These are phyloP conservation scores for Austrofundulus limnaeus DNA, from an alignment of 2,113 vertebrate species.

Conservation along the genomic window DNA sequence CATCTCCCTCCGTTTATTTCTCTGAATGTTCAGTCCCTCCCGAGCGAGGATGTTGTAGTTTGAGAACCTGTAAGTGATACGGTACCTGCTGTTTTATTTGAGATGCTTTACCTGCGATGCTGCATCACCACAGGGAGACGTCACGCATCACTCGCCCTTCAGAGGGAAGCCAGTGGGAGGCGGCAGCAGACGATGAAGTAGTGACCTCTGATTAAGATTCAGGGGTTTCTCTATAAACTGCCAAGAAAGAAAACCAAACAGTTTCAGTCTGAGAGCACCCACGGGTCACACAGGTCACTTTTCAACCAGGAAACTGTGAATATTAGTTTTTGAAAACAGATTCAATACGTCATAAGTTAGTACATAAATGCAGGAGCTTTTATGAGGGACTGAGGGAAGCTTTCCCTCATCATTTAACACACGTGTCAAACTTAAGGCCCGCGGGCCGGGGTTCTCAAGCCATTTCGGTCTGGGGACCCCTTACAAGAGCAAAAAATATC, in stretches of 20 bases:
- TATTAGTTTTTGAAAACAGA: neutral
- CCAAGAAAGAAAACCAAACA: conserved; percentile 1
- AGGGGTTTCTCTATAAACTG: neutral
- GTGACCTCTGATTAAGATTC: neutral
- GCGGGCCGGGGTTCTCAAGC: too few species aligned
- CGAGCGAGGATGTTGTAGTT: neutral
- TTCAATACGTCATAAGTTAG: too few species aligned
- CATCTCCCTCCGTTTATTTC: conserved; percentile 19
- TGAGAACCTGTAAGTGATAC: neutral
- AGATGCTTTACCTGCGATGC: conserved; percentile 1
- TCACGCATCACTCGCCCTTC: too few species aligned
- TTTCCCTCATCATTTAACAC: too few species aligned
- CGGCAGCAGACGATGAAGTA: too few species aligned
- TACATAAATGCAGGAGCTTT: too few species aligned
- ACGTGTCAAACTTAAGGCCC: too few species aligned
- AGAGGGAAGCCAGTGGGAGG: conserved; percentile 9
- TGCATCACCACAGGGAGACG: neutral
- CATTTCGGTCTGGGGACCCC: too few species aligned
- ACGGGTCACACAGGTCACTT: neutral
- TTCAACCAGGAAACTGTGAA: neutral
- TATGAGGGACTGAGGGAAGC: too few species aligned
- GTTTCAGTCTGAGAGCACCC: neutral
- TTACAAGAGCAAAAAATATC: too few species aligned
- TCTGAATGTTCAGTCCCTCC: conserved; percentile 6
- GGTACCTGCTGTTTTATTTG: conserved; percentile 1